Evolutionary conservation across 2,888 invertebrate genomes (phyloP).

Genomic region (Lochmaea crataegi): DNA sequence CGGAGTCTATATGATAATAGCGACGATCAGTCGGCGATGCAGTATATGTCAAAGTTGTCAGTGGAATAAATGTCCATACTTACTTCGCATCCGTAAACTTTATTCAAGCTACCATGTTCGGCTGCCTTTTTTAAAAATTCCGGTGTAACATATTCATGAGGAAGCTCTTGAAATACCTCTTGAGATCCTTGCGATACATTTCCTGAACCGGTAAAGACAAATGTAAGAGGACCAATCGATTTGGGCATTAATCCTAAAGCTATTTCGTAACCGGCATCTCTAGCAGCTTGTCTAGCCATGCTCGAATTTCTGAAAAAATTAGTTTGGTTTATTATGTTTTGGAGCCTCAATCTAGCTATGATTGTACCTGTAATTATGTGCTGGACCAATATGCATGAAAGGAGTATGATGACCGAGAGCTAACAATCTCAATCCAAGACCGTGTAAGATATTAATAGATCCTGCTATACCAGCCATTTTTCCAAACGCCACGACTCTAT

Average conservation of each 20-base stretch:
- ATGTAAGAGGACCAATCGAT: conserved; percentile 96
- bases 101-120: conserved; percentile 95
- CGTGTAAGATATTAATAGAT: conserved; percentile 98
- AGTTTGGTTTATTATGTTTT: neutral
- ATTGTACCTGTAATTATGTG: conserved; percentile 85
- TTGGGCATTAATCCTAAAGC: conserved; percentile 95
- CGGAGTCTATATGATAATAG: too few species aligned
- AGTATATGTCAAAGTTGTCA: too few species aligned
- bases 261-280: conserved; percentile 99
- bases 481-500: conserved; percentile 97
- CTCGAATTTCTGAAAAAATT: conserved; percentile 80
- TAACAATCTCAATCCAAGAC: conserved; percentile 90
- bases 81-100: conserved; percentile 96
- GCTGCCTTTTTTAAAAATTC: conserved; percentile 95
- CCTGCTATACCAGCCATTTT: conserved; percentile 99
- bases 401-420: conserved; percentile 99
- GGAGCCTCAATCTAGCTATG: too few species aligned
- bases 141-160: conserved; percentile 97
- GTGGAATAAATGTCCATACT: neutral
- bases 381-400: conserved; percentile 98
- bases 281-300: conserved; percentile 96
- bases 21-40: too few species aligned
- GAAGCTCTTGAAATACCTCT: conserved; percentile 95
- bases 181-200: conserved; percentile 94
- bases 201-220: conserved; percentile 98